These are phyloP conservation scores for Scomber colias DNA, from an alignment of 2,113 vertebrate species.

Conservation along the genomic window DNA sequence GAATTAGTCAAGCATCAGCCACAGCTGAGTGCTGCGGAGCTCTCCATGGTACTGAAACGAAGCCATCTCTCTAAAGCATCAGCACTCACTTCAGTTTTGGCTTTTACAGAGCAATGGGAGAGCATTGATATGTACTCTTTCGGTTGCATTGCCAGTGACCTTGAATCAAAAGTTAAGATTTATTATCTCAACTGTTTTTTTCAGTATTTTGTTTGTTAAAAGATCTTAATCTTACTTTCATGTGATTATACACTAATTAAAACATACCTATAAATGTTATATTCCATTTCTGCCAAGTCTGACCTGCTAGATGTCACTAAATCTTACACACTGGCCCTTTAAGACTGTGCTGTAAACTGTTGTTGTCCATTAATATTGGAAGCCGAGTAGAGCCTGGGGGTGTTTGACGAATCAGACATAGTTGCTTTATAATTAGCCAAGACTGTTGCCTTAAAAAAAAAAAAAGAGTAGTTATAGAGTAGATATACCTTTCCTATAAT, in stretches of 20 bases:
- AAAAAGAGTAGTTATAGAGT: too few relatives aligned
- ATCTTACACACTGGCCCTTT: not conserved
- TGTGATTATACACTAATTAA: too few relatives aligned
- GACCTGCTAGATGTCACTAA: too few relatives aligned
- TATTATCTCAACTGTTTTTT: not conserved
- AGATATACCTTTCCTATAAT: not conserved
- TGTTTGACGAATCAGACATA: not conserved
- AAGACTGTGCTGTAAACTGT: not conserved
- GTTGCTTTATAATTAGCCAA: not conserved
- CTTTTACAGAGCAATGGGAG: not conserved
- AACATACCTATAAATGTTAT: too few relatives aligned
- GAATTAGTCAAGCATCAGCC: conserved; percentile 18
- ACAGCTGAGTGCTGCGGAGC: conserved; percentile 35
- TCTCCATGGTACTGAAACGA: conserved; percentile 75
- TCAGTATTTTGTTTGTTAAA: not conserved
- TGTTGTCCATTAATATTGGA: conserved; percentile 11
- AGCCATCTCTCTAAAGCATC: conserved; percentile 12
- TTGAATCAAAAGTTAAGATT: not conserved
- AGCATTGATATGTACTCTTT: not conserved
- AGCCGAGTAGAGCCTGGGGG: not conserved
- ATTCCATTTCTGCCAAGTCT: too few relatives aligned
- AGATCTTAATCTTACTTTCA: not conserved
- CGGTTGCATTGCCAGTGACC: not conserved
- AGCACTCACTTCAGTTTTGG: not conserved
- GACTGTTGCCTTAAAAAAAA: not conserved